phyloP scores from a whole-genome alignment of 2,888 invertebrate genomes.

The Parasteatoda lunata region DNA sequence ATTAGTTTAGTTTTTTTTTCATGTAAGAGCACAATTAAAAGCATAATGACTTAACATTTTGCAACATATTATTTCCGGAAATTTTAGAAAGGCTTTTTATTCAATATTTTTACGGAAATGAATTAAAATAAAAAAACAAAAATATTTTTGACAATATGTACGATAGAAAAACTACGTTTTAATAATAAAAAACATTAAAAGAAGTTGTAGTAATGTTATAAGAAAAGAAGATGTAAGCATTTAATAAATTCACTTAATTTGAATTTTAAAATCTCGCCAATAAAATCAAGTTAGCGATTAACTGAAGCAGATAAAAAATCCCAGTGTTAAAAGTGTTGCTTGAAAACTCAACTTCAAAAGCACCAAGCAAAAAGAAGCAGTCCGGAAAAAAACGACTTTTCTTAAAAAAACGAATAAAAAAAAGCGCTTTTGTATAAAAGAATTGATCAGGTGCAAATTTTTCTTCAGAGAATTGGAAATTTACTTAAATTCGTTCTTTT shows the following conservation, averaged over 20 bases:
- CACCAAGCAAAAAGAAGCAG: background rate
- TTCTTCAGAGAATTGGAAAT: constrained; percentile 53
- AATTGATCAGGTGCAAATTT: constrained; percentile 64
- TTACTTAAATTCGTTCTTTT: constrained; percentile 20
- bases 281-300: background rate
- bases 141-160: no score
- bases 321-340: background rate
- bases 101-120: no score
- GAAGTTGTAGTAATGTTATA: no score
- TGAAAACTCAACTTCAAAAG: background rate
- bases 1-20: no score
- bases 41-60: no score
- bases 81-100: no score
- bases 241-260: constrained; percentile 49
- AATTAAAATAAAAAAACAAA: no score
- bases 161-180: no score
- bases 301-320: background rate
- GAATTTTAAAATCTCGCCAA: constrained; percentile 46
- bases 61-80: no score
- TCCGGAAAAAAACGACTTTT: background rate
- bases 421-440: constrained; percentile 36
- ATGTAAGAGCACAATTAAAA: no score
- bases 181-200: no score
- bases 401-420: background rate
- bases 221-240: no score